These are phyloP conservation scores for Strix uralensis DNA, from an alignment of 2,113 vertebrate species.

Conservation along the genomic window DNA sequence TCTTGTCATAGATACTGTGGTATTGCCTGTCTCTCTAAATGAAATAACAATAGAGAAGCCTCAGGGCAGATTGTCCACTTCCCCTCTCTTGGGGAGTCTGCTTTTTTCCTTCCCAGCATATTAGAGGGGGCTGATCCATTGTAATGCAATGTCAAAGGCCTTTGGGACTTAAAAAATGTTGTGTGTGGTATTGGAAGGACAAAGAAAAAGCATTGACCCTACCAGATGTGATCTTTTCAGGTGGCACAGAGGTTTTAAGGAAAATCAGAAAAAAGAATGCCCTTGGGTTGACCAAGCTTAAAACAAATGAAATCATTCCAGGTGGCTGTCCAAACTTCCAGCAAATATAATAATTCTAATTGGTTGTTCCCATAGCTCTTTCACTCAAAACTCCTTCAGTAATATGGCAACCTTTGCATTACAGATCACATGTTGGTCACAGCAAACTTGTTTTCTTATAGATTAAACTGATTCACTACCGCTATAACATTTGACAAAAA, in stretches of 20 bases:
- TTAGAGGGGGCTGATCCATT: constrained; percentile 19
- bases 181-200: neutral
- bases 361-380: neutral
- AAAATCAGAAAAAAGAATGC: neutral
- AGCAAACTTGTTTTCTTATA: neutral
- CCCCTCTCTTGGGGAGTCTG: neutral
- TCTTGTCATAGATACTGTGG: neutral
- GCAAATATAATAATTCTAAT: neutral
- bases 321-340: neutral
- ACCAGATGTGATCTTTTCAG: neutral
- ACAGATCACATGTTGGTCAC: neutral
- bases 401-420: neutral
- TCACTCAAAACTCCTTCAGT: neutral
- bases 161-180: neutral
- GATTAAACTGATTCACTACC: neutral
- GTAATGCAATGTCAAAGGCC: constrained; percentile 14
- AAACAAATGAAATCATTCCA: neutral
- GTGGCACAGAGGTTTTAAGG: neutral
- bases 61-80: constrained; percentile 4
- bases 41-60: constrained; percentile 16
- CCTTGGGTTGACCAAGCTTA: neutral
- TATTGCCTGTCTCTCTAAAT: constrained; percentile 20
- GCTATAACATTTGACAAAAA: neutral
- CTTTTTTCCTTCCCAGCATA: neutral
- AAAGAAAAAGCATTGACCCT: neutral